Base-by-base conservation (phyloP, 2,888 invertebrate genomes). In the Lepas anatifera region DNA sequence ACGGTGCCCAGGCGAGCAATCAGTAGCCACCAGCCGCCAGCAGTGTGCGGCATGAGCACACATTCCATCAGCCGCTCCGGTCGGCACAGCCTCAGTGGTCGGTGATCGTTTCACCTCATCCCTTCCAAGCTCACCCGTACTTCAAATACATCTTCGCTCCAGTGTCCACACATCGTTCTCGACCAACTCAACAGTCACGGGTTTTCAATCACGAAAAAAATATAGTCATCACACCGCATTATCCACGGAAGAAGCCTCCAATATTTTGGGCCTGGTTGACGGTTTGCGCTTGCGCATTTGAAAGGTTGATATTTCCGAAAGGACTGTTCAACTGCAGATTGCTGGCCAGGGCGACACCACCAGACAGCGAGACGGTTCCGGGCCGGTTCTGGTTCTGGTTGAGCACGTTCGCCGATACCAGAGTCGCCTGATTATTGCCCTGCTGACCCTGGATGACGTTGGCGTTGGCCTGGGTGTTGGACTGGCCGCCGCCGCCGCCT, bases 391-490 rank as follows among this genome's bases (percentile, higher is more conserved):
- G 58, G 18, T 58, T 16, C 58, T 58, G 58, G 58, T 18, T 58
- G 22, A 35, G 13, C 32, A 58, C 58, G 35, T 58, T 58, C 25
- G 58, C 58, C 32, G 32, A 32, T 35, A 58, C 58, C 35, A 35
- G 58, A 22, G 58, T 58, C 32, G 35, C 35, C 18, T 32, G 32
- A 22, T 6, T 58, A 35, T 58, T 58, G 35, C 58, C 58, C 35
- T 58, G 58, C 32, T 18, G 18, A 22, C 58, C 58, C 35, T 35
- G 58, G 8, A 58, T 6, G 22, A 58, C 58, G 58, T 58, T 58
- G 58, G 58, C 58, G 58, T 58, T 58, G 58, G 58, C 58, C 58
- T 35, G 58, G 18, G 35, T 35, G 35, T 58, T 58, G 58, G 58
- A 58, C 18, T 16, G 10, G 8, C 58, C 58, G 58, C 58, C 58